phyloP scores from a whole-genome alignment of 2,113 vertebrate species.

The Melozone crissalis region DNA sequence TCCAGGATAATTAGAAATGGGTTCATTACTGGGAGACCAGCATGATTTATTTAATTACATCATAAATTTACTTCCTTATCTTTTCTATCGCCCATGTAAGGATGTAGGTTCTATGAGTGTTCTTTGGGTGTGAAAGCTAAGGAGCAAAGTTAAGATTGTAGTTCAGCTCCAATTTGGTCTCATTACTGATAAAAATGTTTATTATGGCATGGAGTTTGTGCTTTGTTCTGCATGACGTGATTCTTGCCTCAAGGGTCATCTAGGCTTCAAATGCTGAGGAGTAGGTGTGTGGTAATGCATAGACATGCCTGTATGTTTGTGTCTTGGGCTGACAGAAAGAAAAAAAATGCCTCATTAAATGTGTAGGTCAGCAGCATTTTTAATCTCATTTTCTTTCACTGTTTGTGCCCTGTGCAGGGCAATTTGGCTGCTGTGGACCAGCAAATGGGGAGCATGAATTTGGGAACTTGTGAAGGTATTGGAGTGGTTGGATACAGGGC shows the following conservation, averaged over 20 bases:
- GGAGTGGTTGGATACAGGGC: not conserved
- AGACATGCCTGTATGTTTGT: not conserved
- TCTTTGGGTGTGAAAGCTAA: not conserved
- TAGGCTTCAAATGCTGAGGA: not conserved
- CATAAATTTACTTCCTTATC: not conserved
- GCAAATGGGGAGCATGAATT: not conserved
- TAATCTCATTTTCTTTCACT: not conserved
- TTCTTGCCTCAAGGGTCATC: not conserved
- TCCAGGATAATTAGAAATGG: slow-evolving; percentile 7
- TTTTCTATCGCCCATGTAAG: not conserved
- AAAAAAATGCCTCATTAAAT: not conserved
- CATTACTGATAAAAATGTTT: not conserved
- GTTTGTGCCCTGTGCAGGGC: not conserved
- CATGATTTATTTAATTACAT: slow-evolving; percentile 14
- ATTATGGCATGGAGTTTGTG: not conserved
- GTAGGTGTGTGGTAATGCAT: not conserved
- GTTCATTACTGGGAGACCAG: not conserved
- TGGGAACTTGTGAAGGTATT: not conserved
- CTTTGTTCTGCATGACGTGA: not conserved
- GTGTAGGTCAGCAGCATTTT: not conserved
- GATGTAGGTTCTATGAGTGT: not conserved
- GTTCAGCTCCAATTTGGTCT: not conserved
- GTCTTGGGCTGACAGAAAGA: not conserved
- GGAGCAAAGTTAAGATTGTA: not conserved
- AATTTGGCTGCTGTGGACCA: not conserved